Conservation (phyloP, 2,113 vertebrate species). For the Ictalurus furcatus region DNA sequence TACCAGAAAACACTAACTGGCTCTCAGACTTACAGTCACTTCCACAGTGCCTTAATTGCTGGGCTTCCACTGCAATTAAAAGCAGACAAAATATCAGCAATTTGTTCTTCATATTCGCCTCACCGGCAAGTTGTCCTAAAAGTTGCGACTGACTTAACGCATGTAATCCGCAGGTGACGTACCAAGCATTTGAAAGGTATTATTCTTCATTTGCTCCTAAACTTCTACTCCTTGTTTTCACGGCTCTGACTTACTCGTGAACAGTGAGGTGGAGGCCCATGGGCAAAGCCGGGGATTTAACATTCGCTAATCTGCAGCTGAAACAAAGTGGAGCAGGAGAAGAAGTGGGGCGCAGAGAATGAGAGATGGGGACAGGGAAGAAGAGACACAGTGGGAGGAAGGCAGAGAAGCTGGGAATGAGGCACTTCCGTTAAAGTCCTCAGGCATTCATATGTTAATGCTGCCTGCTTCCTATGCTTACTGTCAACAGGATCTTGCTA, state of each 20-base stretch:
- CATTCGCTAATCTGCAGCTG: slow-evolving; percentile 25
- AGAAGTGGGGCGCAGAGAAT: slow-evolving; percentile 40
- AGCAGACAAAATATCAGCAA: not conserved
- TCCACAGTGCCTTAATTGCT: not conserved
- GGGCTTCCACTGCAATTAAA: not conserved
- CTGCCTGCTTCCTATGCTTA: slow-evolving; percentile 77
- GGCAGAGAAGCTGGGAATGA: slow-evolving; percentile 51
- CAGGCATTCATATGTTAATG: slow-evolving; percentile 77
- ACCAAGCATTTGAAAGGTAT: slow-evolving; percentile 13
- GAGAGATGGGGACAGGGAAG: slow-evolving; percentile 56
- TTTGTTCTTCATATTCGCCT: not conserved
- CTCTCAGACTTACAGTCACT: not conserved
- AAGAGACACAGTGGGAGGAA: slow-evolving; percentile 55
- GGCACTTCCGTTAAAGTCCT: slow-evolving; percentile 69
- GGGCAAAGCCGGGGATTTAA: slow-evolving; percentile 35
- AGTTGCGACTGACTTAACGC: slow-evolving; percentile 12
- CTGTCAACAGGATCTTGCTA: slow-evolving; percentile 82
- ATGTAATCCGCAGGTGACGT: slow-evolving; percentile 26
- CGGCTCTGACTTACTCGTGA: slow-evolving; percentile 3
- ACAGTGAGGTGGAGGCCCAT: slow-evolving; percentile 1
- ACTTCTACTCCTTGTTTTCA: slow-evolving; percentile 29
- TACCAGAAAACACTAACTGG: not conserved
- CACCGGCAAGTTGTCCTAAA: not conserved
- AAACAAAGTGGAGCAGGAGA: slow-evolving; percentile 28
- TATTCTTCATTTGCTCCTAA: slow-evolving; percentile 18